These are phyloP conservation scores for Drosophila kambysellisi DNA, from an alignment of 2,888 invertebrate genomes.

Conservation along the genomic window DNA sequence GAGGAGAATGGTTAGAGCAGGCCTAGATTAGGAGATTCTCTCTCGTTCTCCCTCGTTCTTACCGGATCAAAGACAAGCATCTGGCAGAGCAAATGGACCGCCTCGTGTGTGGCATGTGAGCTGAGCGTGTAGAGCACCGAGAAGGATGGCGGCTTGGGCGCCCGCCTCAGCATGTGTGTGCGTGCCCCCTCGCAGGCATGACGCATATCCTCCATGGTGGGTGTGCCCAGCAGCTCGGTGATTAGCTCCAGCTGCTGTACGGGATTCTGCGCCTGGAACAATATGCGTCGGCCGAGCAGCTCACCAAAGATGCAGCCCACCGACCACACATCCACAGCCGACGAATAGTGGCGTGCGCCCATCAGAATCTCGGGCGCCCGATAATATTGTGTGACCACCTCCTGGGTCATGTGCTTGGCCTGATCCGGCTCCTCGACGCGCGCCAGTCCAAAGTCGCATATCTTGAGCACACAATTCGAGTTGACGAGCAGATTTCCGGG, in stretches of 20 bases:
- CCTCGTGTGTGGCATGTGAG: slow-evolving; percentile 98
- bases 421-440: slow-evolving; percentile 98
- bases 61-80: slow-evolving; percentile 99
- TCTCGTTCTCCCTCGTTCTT: slow-evolving; percentile 82
- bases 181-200: slow-evolving; percentile 98
- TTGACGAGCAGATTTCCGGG: slow-evolving; percentile 99
- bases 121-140: slow-evolving; percentile 96
- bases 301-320: slow-evolving; percentile 99
- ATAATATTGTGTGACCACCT: slow-evolving; percentile 99
- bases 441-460: slow-evolving; percentile 99
- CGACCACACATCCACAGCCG: slow-evolving; percentile 99
- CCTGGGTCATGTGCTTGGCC: slow-evolving; percentile 98
- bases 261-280: slow-evolving; percentile 99
- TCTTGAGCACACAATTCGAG: slow-evolving; percentile 99
- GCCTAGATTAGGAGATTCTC: background rate
- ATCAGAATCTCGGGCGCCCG: slow-evolving; percentile 99
- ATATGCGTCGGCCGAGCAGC: slow-evolving; percentile 96
- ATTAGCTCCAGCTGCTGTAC: slow-evolving; percentile 99
- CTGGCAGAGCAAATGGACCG: slow-evolving; percentile 97
- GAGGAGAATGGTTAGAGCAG: slow-evolving; percentile 39
- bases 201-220: slow-evolving; percentile 97
- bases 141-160: slow-evolving; percentile 94
- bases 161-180: slow-evolving; percentile 95
- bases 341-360: slow-evolving; percentile 98
- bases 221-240: slow-evolving; percentile 98